These are phyloP conservation scores for Sinocyclocheilus rhinocerous DNA, from an alignment of 2,113 vertebrate species.

Conservation along the genomic window DNA sequence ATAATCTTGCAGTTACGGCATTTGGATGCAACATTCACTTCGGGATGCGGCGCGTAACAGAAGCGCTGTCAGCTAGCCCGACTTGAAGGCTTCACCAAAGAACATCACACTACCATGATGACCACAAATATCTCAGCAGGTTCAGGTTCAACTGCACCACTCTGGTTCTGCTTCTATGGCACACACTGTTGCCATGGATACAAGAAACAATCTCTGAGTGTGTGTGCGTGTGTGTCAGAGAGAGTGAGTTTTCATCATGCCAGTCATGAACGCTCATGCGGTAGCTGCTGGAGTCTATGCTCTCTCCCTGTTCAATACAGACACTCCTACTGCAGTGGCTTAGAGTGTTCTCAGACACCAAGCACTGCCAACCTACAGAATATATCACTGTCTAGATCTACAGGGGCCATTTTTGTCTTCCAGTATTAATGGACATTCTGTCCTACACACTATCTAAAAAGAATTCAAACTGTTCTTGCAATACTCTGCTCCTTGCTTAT, in stretches of 20 bases:
- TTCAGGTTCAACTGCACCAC: constrained; percentile 5
- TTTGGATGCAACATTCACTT: constrained; percentile 20
- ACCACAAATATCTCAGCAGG: constrained; percentile 26
- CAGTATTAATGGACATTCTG: neutral
- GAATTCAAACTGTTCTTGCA: neutral
- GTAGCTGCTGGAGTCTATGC: constrained; percentile 20
- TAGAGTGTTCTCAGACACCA: constrained; percentile 26
- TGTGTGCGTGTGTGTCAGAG: neutral
- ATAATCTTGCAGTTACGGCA: neutral
- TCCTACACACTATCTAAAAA: neutral
- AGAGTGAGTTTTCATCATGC: constrained; percentile 41
- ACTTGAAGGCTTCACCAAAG: constrained; percentile 6
- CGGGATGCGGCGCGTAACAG: neutral
- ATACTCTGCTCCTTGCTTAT: neutral
- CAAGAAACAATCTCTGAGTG: constrained; percentile 37
- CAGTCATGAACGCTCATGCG: constrained; percentile 49
- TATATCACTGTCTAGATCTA: constrained; percentile 29
- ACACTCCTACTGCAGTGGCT: constrained; percentile 34
- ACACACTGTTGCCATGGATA: constrained; percentile 47
- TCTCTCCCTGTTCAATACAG: constrained; percentile 27
- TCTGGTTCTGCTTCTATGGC: neutral
- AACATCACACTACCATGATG: neutral
- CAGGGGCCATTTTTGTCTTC: constrained; percentile 13
- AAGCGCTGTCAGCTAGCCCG: constrained; percentile 8
- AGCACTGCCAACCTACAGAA: constrained; percentile 25